Base-by-base conservation (phyloP, 1,140 invertebrate genomes). In the Zaprionus kolodkinae region DNA sequence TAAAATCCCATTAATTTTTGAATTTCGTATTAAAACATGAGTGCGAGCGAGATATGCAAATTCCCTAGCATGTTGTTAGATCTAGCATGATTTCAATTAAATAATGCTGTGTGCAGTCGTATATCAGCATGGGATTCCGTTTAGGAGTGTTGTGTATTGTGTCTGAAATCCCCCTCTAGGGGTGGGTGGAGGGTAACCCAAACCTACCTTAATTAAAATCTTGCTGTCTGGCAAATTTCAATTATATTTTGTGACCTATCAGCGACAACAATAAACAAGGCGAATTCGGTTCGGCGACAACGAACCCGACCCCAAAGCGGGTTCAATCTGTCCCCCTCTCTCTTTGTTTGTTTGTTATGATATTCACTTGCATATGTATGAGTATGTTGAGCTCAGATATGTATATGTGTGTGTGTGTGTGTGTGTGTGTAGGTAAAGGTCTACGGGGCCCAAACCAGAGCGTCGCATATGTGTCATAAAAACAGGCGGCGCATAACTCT, bases 191-290 rank as follows among this genome's bases (percentile, higher is more conserved):
- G 3, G 3, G 27, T 30, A 3, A 4, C 6, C 3, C 33, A 60
- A 35, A 38, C 43, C 55, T 36, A 12, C 27, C 76, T 75, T 77
- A 79, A 83, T 87, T 88, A 79, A 83, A 85, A 78, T 72, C 70
- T 61, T 62, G 74, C 63, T 67, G 52, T 64, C 67, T 55, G 75
- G 68, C 52, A 67, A 56, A 72, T 87, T 87, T 88, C 84, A 88
- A 87, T 87, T 87, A 83, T 83, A 72, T 84, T 76, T 71, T 88
- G 77, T 80, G 84, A 89, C 85, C 85, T 84, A 88, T 84, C 84
- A 88, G 78, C 72, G 69, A 78, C 68, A 84, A 84, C 81, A 78
- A 88, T 81, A 81, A 89, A 88, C 84, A 88, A 84, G 81, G 55
- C 50, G 59, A 71, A 52, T 27, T 52, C 21, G 21, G 17, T n/a